A percentile compares a stretch with the other conserved stretches of the same genome.
phyloP scores from a whole-genome alignment of 2,113 vertebrate genomes.

The Phrynocephalus versicolor region DNA sequence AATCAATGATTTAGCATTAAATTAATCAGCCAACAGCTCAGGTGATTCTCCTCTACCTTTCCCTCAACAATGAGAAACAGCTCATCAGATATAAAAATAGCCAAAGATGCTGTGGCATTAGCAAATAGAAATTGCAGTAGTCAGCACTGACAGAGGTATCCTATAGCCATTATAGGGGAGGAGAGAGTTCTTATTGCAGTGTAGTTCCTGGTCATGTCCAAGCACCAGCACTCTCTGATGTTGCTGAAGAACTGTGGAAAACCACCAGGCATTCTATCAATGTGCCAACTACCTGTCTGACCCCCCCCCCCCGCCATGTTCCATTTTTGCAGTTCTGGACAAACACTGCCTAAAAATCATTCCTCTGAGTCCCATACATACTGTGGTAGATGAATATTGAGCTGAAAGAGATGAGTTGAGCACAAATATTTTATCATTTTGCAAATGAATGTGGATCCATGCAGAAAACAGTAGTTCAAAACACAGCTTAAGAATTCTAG shows the following conservation, averaged over 20 bases:
- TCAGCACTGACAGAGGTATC: neutral
- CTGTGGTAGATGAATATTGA: neutral
- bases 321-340: neutral
- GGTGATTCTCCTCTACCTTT: too few species aligned
- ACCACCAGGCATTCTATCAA: neutral
- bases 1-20: too few species aligned
- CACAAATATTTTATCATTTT: neutral
- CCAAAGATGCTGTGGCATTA: too few species aligned
- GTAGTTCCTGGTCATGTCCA: neutral
- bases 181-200: neutral
- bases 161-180: neutral
- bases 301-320: neutral
- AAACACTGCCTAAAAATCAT: neutral
- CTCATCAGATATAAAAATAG: too few species aligned
- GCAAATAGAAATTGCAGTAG: too few species aligned
- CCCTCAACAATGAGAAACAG: too few species aligned
- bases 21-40: too few species aligned
- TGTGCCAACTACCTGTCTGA: too few species aligned
- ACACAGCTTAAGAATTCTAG: neutral
- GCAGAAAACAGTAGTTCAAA: neutral
- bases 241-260: neutral
- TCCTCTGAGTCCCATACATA: accelerated
- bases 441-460: neutral
- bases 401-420: neutral
- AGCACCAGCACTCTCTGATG: neutral